Evolutionary conservation across 2,797 vertebrate species (phyloP), one percentile per base, ranked within the genome.

Genomic region (Argyrosomus regius): DNA sequence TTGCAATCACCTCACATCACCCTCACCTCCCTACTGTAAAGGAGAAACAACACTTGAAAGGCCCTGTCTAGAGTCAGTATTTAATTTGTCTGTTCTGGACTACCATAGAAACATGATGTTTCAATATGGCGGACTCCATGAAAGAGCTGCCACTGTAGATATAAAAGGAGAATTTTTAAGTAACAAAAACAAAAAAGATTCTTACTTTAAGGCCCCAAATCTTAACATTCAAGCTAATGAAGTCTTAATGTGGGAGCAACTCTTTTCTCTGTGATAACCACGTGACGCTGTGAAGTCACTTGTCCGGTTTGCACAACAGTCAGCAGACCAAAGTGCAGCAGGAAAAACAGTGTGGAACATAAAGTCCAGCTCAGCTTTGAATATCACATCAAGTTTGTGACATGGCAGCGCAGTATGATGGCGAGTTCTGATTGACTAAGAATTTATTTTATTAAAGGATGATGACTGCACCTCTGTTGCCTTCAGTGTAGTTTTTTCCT

Each of bases 251-350:
- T 20, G 20, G 10, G 24, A 63, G 53, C n/a, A 64, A 43, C 35
- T 0, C 35, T 39, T 54, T 72, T 73, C 57, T 67, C n/a, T 66
- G 52, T 72, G 53, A 60, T 20, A 64, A 5, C 8, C 59, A 59
- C 10, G 62, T 79, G 72, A 83, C 70, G 80, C 35, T 59, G 63
- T 70, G 56, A 41, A 75, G 81, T 65, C 70, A 72, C 35, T 72
- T 61, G 56, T 72, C 66, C 43, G 59, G 67, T 79, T 85, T 87
- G 70, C 52, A 50, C 64, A 87, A 65, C 66, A 76, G 20, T 43
- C 26, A 57, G n/a, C 46, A 3, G 72, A 60, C 26, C 84, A 88
- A 82, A 86, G 87, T 77, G 64, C 83, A 86, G 45, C 67, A 61
- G 66, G 58, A 76, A 71, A 50, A 80, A 49, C 58, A 48, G 48